Evolutionary conservation across 2,113 vertebrate species (phyloP).

Genomic region (Apaloderma vittatum): DNA sequence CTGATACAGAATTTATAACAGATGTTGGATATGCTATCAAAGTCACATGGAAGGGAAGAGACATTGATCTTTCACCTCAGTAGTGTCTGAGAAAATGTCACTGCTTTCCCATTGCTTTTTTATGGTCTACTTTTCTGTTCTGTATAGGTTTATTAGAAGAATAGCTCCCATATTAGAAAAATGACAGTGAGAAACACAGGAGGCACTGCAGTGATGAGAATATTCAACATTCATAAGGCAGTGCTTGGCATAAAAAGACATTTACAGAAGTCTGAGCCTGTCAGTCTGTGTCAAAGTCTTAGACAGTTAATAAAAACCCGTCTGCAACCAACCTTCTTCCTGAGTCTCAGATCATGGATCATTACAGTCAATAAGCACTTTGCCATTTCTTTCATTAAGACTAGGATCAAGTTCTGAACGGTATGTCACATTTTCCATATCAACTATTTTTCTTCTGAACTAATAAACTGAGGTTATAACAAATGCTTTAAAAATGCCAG

Average conservation of each 20-base stretch:
- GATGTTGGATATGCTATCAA: constrained; percentile 4
- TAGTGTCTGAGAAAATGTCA: constrained; percentile 28
- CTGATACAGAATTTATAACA: constrained; percentile 15
- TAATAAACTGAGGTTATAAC: not conserved
- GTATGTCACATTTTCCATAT: not conserved
- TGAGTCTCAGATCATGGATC: not conserved
- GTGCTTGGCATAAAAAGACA: not conserved
- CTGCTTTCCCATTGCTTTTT: not conserved
- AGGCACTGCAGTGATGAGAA: not conserved
- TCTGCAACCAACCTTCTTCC: not conserved
- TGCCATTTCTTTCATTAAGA: not conserved
- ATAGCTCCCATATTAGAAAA: not conserved
- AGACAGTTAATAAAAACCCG: not conserved
- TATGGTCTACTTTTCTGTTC: not conserved
- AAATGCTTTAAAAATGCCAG: not conserved
- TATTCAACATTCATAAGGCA: not conserved
- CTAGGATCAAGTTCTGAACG: not conserved
- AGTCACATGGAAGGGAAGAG: not conserved
- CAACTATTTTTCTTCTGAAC: not conserved
- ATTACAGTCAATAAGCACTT: not conserved
- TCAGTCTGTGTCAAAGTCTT: not conserved
- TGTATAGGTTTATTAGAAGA: not conserved
- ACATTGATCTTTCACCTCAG: constrained; percentile 3
- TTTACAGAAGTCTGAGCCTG: not conserved
- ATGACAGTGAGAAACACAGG: not conserved